Base-by-base conservation (phyloP, 1,140 invertebrate genomes). In the Tribolium castaneum region DNA sequence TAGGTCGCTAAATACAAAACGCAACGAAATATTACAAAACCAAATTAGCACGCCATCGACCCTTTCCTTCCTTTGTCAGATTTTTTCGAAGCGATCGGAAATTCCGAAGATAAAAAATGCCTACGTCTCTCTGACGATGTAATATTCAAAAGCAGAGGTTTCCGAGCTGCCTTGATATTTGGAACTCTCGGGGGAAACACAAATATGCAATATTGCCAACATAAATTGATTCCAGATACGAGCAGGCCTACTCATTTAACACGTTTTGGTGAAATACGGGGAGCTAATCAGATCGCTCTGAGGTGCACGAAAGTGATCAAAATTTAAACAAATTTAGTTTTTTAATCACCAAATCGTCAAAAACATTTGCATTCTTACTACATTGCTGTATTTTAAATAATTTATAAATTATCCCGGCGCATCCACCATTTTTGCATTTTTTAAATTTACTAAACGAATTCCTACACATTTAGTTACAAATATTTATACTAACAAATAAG, bases 121-220 rank as follows among this genome's bases (percentile, higher is more conserved):
- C 9, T 62, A 66, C 19, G 34, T 76, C 74, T 79, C 75, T 19
- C 4, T 30, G 19, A 73, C 73, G 56, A 81, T 82, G 78, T 83
- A 83, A 83, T 81, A 83, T 82, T 81, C 70, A 80, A 45, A 62
- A 81, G 71, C 78, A 35, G 78, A 79, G 74, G 78, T 82, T 80
- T 80, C 51, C 75, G 73, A 59, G 78, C 77, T 52, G 80, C 66
- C 80, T 81, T 81, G 79, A 83, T 83, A 84, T 83, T 72, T 79
- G 78, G 70, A 25, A 66, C 76, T 85, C 84, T 80, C 84, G 79
- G 77, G 83, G 83, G 84, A 84, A 82, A 82, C 84, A 85, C 84
- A 85, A 85, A 85, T 85, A 85, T 84, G 84, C 83, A 84, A 85
- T 85, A 85, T 84, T 83, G 83, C 84, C 83, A 82, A 82, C 84